Evolutionary conservation across 2,113 vertebrate species (phyloP).

Genomic region (Gallinago paraguaiae): DNA sequence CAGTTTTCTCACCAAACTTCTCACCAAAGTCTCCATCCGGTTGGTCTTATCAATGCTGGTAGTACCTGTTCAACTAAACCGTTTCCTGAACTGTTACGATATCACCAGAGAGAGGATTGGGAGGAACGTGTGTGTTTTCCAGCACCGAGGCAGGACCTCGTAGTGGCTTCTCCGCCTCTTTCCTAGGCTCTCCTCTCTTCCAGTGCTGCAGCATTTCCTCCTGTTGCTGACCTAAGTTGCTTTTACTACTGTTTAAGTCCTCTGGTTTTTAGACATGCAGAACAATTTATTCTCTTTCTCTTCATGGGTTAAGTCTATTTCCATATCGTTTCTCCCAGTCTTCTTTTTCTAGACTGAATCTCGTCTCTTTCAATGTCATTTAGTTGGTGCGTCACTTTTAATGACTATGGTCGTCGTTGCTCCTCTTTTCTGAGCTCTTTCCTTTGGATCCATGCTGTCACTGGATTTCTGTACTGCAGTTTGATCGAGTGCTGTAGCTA

Average conservation of each 20-base stretch:
- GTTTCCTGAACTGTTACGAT: background rate
- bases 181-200: background rate
- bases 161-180: background rate
- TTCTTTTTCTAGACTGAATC: background rate
- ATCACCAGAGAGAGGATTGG: rapidly evolving
- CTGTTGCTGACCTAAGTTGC: background rate
- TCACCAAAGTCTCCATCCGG: background rate
- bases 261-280: background rate
- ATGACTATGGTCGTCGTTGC: background rate
- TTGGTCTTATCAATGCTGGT: background rate
- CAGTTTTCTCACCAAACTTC: background rate
- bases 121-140: background rate
- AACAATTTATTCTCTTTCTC: background rate
- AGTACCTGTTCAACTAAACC: background rate
- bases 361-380: background rate
- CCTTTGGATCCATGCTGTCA: background rate
- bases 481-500: background rate
- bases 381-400: background rate
- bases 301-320: background rate
- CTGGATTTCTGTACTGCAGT: background rate
- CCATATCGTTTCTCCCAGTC: background rate
- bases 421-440: background rate
- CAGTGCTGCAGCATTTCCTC: background rate
- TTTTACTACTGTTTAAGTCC: background rate
- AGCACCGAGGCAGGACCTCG: background rate